phyloP scores from a whole-genome alignment of 2,113 vertebrate genomes.

The Vulpes ferrilata region DNA sequence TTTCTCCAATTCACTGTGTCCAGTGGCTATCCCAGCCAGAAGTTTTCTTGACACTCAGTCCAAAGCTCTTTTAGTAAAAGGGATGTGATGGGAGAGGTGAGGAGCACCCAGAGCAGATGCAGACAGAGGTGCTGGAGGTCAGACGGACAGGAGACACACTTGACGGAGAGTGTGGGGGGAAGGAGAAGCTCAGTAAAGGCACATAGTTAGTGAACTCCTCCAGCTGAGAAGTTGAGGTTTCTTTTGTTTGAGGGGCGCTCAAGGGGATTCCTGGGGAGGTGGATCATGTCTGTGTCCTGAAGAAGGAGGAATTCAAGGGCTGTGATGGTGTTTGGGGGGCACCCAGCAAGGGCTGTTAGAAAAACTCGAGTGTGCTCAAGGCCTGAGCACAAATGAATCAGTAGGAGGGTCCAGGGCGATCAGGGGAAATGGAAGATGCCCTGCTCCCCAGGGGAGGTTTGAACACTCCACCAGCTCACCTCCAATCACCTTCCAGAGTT shows the following conservation, averaged over 20 bases:
- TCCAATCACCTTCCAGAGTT: background rate
- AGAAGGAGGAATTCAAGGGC: background rate
- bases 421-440: background rate
- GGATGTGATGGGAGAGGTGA: background rate
- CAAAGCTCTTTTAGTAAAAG: background rate
- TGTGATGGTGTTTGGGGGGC: background rate
- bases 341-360: background rate
- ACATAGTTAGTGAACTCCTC: background rate
- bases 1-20: background rate
- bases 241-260: background rate
- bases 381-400: background rate
- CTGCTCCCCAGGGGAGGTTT: background rate
- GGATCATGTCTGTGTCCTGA: background rate
- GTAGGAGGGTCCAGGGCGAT: background rate
- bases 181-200: background rate
- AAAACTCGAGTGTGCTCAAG: background rate
- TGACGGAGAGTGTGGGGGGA: background rate
- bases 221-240: background rate
- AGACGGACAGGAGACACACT: background rate
- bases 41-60: background rate
- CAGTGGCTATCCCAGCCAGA: too few relatives aligned
- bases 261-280: background rate
- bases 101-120: background rate
- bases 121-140: background rate
- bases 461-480: background rate